Evolutionary conservation across 2,888 invertebrate species (phyloP).

Genomic region (Kryphioiulus occultus): DNA sequence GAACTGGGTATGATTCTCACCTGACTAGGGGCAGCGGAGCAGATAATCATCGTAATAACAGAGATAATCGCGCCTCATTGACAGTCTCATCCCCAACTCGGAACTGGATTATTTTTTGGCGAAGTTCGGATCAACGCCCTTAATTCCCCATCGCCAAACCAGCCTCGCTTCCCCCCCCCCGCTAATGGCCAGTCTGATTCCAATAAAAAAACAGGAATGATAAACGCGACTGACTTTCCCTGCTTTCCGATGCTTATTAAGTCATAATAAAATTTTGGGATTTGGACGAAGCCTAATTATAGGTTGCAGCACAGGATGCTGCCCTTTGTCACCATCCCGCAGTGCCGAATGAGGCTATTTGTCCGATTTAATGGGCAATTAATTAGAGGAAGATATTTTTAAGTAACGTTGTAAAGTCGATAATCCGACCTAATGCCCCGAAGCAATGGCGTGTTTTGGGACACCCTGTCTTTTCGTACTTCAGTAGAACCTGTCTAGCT

Average conservation of each 20-base stretch:
- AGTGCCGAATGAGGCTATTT: background rate
- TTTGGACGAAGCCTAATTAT: background rate
- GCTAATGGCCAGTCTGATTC: constrained; percentile 4
- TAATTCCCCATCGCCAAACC: background rate
- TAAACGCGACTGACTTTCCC: background rate
- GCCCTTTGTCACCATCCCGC: constrained; percentile 12
- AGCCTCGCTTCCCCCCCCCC: background rate
- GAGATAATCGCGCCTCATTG: constrained; percentile 35
- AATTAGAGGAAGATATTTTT: background rate
- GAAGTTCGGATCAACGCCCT: background rate
- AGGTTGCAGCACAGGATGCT: background rate
- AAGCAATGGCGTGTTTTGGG: too few relatives aligned
- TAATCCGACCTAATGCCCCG: constrained; percentile 7
- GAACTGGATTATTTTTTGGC: constrained; percentile 24
- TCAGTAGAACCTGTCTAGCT: too few relatives aligned
- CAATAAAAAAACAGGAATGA: background rate
- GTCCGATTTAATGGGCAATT: background rate
- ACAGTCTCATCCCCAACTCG: constrained; percentile 20
- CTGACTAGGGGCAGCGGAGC: constrained; percentile 18
- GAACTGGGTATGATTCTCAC: background rate
- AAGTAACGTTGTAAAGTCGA: background rate
- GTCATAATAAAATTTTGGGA: background rate
- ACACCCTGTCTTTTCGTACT: too few relatives aligned
- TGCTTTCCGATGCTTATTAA: background rate
- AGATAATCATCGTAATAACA: constrained; percentile 29